Conservation (phyloP, 2,797 vertebrate genomes). For the Takifugu ocellatus region DNA sequence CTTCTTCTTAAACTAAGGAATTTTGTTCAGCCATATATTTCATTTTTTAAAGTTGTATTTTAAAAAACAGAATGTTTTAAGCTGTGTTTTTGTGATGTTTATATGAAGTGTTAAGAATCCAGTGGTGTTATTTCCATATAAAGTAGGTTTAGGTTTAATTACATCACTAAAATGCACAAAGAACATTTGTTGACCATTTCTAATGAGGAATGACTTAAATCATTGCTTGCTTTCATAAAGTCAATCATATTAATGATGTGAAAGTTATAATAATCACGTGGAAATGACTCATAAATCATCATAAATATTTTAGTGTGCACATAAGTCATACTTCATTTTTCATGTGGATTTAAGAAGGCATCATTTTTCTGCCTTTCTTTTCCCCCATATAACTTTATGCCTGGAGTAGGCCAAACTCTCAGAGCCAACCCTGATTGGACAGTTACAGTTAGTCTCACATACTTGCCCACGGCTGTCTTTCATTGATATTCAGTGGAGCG, state of each 20-base stretch:
- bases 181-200: slow-evolving; percentile 6
- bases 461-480: slow-evolving; percentile 69
- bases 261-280: slow-evolving; percentile 34
- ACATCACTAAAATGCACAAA: no score
- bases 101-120: slow-evolving; percentile 23
- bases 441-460: slow-evolving; percentile 51
- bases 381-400: slow-evolving; percentile 4
- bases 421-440: slow-evolving; percentile 43
- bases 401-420: slow-evolving; percentile 40
- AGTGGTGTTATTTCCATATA: background rate
- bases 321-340: slow-evolving; percentile 5
- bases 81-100: background rate
- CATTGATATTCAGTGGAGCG: slow-evolving; percentile 76
- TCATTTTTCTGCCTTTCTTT: slow-evolving; percentile 13
- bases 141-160: no score
- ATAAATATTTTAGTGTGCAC: slow-evolving; percentile 13
- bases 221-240: background rate
- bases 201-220: slow-evolving; percentile 8
- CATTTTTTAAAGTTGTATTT: no score
- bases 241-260: slow-evolving; percentile 26
- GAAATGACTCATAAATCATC: slow-evolving; percentile 18
- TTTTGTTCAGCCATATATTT: no score
- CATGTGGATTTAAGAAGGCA: slow-evolving; percentile 17
- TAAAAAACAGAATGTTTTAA: no score
- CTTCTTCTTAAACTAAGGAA: no score